These are phyloP conservation scores for Parnassius orleans DNA, from an alignment of 2,888 invertebrate genomes.

Conservation along the genomic window DNA sequence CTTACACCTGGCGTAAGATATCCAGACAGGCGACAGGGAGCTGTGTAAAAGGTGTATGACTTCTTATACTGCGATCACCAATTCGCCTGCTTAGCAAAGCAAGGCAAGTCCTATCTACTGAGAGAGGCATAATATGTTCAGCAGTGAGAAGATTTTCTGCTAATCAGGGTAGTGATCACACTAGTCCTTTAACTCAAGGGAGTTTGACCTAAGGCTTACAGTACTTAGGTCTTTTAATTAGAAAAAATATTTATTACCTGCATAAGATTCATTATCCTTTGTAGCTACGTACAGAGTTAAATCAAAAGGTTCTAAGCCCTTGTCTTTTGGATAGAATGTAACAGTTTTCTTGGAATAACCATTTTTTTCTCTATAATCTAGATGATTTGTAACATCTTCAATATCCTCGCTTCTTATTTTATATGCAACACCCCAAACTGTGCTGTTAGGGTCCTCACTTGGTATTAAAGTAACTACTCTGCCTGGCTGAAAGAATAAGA, in stretches of 20 bases:
- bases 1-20: no score
- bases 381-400: conserved; percentile 86
- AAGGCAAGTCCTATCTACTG: no score
- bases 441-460: conserved; percentile 77
- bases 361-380: conserved; percentile 95
- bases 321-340: conserved; percentile 84
- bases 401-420: conserved; percentile 87
- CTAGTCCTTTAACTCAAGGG: no score
- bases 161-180: no score
- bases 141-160: no score
- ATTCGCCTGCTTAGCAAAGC: no score
- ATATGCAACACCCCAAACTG: conserved; percentile 96
- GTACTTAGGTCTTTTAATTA: no score
- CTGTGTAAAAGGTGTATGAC: no score
- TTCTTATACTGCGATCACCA: no score
- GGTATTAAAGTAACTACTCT: conserved; percentile 92
- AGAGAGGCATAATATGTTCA: no score
- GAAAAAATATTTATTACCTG: conserved; percentile 54
- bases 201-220: neutral
- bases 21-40: no score
- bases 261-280: conserved; percentile 89
- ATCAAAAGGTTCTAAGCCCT: conserved; percentile 80
- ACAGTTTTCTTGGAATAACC: conserved; percentile 90
- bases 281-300: conserved; percentile 91
- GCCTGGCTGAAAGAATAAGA: conserved; percentile 84